phyloP scores from a whole-genome alignment of 2,113 vertebrate genomes.

The Datnioides undecimradiatus region DNA sequence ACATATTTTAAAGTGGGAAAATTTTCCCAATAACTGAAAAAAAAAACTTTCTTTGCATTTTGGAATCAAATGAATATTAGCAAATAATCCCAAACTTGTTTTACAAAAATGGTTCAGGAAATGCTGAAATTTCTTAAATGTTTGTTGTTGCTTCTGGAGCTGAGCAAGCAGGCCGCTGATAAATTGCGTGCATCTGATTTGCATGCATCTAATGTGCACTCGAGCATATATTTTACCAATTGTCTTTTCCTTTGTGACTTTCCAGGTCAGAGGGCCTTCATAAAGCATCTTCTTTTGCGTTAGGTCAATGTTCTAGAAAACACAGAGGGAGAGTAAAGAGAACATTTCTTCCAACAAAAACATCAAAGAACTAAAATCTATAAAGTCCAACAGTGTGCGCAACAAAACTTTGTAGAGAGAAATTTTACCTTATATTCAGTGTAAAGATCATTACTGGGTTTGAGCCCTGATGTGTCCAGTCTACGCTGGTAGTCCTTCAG shows the following conservation, averaged over 20 bases:
- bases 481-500: slow-evolving; percentile 92
- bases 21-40: neutral
- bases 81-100: too few species aligned
- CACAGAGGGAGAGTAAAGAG: neutral
- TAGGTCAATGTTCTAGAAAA: slow-evolving; percentile 87
- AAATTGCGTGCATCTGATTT: neutral
- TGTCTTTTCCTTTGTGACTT: slow-evolving; percentile 90
- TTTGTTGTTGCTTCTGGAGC: slow-evolving; percentile 7
- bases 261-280: slow-evolving; percentile 90
- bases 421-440: slow-evolving; percentile 73
- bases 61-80: neutral
- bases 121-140: neutral
- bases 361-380: neutral
- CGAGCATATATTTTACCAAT: slow-evolving; percentile 81
- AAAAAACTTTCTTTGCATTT: neutral
- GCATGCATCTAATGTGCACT: neutral
- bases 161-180: neutral
- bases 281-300: slow-evolving; percentile 86
- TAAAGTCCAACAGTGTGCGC: neutral
- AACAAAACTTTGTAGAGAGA: neutral
- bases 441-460: slow-evolving; percentile 89
- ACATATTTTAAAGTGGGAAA: slow-evolving; percentile 34
- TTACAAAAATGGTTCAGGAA: neutral
- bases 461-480: slow-evolving; percentile 90
- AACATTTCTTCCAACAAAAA: neutral